A percentile compares a stretch with the other conserved stretches of the same genome.
Evolutionary conservation across 1,140 invertebrate species (phyloP).

Genomic region (Yoshiicerus persimilis): DNA sequence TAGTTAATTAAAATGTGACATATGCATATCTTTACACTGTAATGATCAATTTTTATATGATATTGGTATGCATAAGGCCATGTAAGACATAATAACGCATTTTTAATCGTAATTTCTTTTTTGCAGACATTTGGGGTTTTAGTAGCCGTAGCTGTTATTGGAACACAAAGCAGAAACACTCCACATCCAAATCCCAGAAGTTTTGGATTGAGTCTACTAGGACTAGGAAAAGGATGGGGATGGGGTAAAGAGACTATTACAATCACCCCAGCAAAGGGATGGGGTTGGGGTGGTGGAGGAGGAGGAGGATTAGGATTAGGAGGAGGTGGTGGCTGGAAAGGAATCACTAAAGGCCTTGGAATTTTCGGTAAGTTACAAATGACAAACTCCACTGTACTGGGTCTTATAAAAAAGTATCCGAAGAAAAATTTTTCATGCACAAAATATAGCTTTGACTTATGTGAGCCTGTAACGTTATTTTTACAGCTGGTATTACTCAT

Average conservation of each 20-base stretch:
- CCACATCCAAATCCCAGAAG: background rate
- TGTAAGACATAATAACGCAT: background rate
- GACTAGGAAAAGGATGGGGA: conserved; percentile 12
- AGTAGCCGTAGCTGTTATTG: background rate
- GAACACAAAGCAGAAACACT: background rate
- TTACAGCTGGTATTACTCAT: background rate
- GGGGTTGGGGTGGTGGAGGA: conserved; percentile 18
- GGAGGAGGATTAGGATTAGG: conserved; percentile 23
- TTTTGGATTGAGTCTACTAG: background rate
- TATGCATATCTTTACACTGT: background rate
- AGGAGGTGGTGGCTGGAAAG: background rate
- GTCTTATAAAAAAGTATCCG: too few relatives aligned
- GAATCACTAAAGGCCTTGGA: conserved; percentile 11
- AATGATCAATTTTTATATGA: background rate
- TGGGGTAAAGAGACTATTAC: conserved; percentile 29
- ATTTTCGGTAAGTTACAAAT: background rate
- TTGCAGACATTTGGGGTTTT: conserved; percentile 5
- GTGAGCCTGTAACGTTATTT: background rate
- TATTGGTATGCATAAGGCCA: background rate
- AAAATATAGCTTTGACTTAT: too few relatives aligned
- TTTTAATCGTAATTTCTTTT: background rate
- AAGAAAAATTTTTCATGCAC: too few relatives aligned
- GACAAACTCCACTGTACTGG: background rate
- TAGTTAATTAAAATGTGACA: background rate
- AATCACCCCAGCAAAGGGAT: conserved; percentile 39